phyloP scores from a whole-genome alignment of 2,113 vertebrate genomes.

The Cyprinodon tularosa region DNA sequence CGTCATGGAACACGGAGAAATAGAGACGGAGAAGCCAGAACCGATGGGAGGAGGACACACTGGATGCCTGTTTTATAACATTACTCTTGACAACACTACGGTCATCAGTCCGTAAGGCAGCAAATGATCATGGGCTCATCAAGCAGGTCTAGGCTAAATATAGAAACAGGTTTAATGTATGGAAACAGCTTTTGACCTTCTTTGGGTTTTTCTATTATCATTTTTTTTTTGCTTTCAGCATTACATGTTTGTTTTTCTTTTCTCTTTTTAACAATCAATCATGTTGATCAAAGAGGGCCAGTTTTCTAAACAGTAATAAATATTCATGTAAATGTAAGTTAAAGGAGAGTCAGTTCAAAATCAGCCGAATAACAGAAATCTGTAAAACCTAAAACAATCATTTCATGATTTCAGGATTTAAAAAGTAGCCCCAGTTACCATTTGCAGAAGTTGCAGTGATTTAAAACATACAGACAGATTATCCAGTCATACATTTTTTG shows the following conservation, averaged over 20 bases:
- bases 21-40: conserved; percentile 64
- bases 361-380: background rate
- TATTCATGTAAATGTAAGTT: background rate
- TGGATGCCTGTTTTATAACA: conserved; percentile 77
- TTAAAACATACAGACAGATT: too few relatives aligned
- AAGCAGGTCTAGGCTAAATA: conserved; percentile 33
- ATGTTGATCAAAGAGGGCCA: background rate
- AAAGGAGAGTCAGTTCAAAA: background rate
- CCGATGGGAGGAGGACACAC: conserved; percentile 75
- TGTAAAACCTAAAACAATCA: background rate
- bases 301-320: background rate
- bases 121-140: conserved; percentile 58
- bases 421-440: background rate
- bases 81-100: conserved; percentile 66
- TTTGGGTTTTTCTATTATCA: background rate
- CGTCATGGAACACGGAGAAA: conserved; percentile 81
- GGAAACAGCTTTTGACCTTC: conserved; percentile 4
- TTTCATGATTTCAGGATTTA: background rate
- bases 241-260: background rate
- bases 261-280: background rate
- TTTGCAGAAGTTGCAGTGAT: too few relatives aligned
- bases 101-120: conserved; percentile 66
- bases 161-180: conserved; percentile 34
- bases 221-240: background rate
- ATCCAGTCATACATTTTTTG: too few relatives aligned